These are phyloP conservation scores for Erynnis tages DNA, from an alignment of 2,888 invertebrate species.

Conservation along the genomic window DNA sequence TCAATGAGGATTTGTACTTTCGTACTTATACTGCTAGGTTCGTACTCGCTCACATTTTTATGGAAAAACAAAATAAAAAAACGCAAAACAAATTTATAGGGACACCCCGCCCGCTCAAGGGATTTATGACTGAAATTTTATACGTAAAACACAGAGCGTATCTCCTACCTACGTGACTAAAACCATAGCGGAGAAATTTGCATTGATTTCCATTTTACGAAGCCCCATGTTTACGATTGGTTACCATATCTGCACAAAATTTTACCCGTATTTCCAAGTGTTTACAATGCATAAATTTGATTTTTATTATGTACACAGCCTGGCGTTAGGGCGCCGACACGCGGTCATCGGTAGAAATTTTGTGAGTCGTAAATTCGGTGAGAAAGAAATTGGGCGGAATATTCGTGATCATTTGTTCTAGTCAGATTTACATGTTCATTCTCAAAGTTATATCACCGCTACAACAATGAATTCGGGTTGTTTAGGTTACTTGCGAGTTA, in stretches of 20 bases:
- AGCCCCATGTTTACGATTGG: slow-evolving; percentile 24
- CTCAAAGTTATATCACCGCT: no score
- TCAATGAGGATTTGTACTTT: no score
- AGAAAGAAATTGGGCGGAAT: background rate
- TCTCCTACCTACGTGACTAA: background rate
- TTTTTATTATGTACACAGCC: slow-evolving; percentile 18
- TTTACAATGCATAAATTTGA: slow-evolving; percentile 25
- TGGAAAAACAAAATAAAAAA: background rate
- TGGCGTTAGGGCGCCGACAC: slow-evolving; percentile 13
- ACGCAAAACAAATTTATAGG: background rate
- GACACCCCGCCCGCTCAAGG: no score
- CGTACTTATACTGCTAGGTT: no score
- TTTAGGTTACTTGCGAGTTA: no score
- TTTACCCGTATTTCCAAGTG: slow-evolving; percentile 16
- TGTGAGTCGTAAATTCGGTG: slow-evolving; percentile 4
- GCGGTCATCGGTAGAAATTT: slow-evolving; percentile 4
- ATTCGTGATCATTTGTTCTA: no score
- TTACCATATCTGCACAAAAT: slow-evolving; percentile 24
- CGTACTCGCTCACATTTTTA: no score
- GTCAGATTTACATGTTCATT: no score
- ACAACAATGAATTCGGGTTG: no score
- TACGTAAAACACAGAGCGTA: background rate
- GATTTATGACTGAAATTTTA: slow-evolving; percentile 1
- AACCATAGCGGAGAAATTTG: slow-evolving; percentile 16
- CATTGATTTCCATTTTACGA: slow-evolving; percentile 25